Conservation (phyloP, 2,888 invertebrate species). For the Drosophila aldrichi region DNA sequence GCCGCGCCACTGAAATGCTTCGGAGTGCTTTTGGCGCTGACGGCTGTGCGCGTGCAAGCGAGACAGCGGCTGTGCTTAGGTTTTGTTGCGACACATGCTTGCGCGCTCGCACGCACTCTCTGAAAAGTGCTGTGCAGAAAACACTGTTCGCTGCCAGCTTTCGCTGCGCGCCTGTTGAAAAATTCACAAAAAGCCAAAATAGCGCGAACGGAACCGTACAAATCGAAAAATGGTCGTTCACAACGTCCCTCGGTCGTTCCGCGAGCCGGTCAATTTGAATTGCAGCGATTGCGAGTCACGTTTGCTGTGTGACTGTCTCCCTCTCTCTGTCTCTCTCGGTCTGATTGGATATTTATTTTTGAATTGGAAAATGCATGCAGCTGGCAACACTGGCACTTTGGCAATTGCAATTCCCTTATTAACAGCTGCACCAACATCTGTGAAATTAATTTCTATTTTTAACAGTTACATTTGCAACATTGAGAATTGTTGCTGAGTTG, state of each 20-base stretch:
- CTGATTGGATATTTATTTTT: constrained; percentile 3
- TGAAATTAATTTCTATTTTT: constrained; percentile 63
- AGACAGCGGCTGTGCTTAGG: constrained; percentile 38
- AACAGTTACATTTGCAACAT: constrained; percentile 43
- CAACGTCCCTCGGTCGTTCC: constrained; percentile 57
- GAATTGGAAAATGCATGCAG: constrained; percentile 3
- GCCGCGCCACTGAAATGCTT: constrained; percentile 18
- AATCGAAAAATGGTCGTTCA: constrained; percentile 67
- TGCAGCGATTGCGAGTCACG: constrained; percentile 14
- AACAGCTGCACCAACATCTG: constrained; percentile 43
- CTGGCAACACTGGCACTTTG: constrained; percentile 33
- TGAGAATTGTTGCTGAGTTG: constrained; percentile 36
- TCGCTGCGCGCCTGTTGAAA: constrained; percentile 67
- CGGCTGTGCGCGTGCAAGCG: constrained; percentile 32
- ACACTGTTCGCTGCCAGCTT: constrained; percentile 30
- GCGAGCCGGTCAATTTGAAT: constrained; percentile 54
- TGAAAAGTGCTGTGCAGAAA: constrained; percentile 36
- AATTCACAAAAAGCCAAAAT: constrained; percentile 82
- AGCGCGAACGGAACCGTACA: constrained; percentile 75
- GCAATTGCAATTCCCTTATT: constrained; percentile 33
- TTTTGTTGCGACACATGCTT: constrained; percentile 27
- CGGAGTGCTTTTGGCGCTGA: constrained; percentile 63
- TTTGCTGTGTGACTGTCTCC: neutral
- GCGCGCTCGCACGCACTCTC: constrained; percentile 32
- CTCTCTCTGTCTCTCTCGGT: neutral